phyloP scores from a whole-genome alignment of 2,113 vertebrate species.

The Cnemophilus loriae region DNA sequence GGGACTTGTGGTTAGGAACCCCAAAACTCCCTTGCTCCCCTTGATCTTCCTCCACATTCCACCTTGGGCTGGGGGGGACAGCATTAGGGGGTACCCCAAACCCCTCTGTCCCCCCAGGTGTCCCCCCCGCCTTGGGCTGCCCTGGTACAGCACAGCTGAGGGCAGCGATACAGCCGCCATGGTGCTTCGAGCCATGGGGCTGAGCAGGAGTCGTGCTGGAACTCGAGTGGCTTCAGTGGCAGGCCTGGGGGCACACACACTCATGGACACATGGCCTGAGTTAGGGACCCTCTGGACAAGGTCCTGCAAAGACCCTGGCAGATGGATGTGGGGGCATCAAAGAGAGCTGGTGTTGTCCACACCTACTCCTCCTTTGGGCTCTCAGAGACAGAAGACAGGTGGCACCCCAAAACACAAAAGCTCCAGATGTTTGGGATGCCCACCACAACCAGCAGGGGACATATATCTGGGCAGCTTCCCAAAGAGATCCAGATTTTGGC shows the following conservation, averaged over 20 bases:
- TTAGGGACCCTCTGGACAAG: neutral
- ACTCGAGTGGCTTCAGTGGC: neutral
- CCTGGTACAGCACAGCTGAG: neutral
- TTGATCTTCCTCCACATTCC: neutral
- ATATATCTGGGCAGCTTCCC: neutral
- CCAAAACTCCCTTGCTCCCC: neutral
- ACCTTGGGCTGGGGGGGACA: neutral
- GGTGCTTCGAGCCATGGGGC: neutral
- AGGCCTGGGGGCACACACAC: neutral
- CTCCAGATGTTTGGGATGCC: neutral
- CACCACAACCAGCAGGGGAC: neutral
- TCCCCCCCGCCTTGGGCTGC: accelerated
- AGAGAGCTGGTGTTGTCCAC: neutral
- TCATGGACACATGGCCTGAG: neutral
- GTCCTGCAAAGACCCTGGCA: neutral
- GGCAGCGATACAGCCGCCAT: neutral
- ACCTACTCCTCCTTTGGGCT: neutral
- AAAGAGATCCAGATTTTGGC: neutral
- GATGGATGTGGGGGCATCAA: neutral
- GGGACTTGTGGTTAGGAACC: neutral
- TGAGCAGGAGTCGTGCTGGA: neutral
- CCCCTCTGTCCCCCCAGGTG: neutral
- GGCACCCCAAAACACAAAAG: neutral
- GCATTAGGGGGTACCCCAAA: too few relatives aligned
- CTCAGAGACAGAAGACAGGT: neutral